phyloP scores from a whole-genome alignment of 2,113 vertebrate genomes.

The Furnarius figulus region DNA sequence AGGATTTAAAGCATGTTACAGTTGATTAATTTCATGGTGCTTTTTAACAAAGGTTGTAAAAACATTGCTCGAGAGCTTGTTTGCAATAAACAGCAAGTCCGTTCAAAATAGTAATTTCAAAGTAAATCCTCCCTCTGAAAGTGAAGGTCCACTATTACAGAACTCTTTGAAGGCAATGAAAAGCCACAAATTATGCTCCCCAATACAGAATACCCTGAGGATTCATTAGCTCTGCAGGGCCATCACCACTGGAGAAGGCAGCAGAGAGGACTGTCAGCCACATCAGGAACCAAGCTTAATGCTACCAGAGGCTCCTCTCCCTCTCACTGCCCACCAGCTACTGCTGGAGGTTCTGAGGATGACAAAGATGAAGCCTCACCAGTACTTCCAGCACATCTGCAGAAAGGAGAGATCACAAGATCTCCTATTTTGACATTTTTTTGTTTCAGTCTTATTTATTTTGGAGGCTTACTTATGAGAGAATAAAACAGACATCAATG shows the following conservation, averaged over 20 bases:
- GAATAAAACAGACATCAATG: neutral
- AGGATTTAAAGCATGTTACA: neutral
- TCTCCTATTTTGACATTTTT: rapidly evolving
- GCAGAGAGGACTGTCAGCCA: neutral
- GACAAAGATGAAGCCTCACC: neutral
- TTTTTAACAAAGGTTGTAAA: neutral
- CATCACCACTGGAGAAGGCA: neutral
- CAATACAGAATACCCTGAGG: neutral
- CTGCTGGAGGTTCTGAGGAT: neutral
- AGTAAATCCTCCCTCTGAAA: neutral
- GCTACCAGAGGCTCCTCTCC: neutral
- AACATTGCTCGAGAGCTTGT: neutral
- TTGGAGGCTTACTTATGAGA: neutral
- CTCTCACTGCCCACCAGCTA: neutral
- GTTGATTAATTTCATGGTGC: neutral
- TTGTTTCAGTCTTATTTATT: neutral
- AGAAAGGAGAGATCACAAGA: neutral
- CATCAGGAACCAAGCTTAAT: neutral
- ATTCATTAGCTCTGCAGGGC: neutral
- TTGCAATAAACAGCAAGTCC: neutral
- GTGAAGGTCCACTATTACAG: neutral
- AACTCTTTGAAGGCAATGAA: neutral
- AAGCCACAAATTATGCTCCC: neutral
- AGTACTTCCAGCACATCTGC: neutral
- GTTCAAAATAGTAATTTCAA: neutral